These are phyloP conservation scores for Chloromyia formosa DNA, from an alignment of 2,888 invertebrate genomes.

Conservation along the genomic window DNA sequence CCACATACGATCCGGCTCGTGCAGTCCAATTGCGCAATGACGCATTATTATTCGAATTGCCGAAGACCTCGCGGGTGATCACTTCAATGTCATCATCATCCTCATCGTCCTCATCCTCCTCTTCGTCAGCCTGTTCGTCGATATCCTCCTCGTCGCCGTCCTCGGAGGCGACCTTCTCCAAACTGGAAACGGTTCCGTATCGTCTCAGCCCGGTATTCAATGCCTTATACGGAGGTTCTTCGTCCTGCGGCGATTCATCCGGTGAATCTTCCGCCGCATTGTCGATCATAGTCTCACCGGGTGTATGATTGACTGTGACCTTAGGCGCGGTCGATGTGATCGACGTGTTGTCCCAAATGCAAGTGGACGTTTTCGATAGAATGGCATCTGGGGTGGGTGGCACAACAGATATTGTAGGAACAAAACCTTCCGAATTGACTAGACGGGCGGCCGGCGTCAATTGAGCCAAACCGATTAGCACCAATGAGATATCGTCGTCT, in stretches of 20 bases:
- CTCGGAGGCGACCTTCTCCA: slow-evolving; percentile 72
- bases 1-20: slow-evolving; percentile 81
- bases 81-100: slow-evolving; percentile 53
- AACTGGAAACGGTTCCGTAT: slow-evolving; percentile 78
- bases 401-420: slow-evolving; percentile 78
- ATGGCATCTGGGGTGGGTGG: slow-evolving; percentile 76
- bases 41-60: slow-evolving; percentile 46
- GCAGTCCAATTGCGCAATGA: slow-evolving; percentile 75
- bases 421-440: slow-evolving; percentile 64
- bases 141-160: slow-evolving; percentile 51
- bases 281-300: slow-evolving; percentile 59
- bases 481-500: slow-evolving; percentile 73
- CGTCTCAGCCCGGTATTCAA: slow-evolving; percentile 67
- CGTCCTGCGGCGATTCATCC: slow-evolving; percentile 75
- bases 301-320: slow-evolving; percentile 54
- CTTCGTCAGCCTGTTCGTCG: slow-evolving; percentile 46
- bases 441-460: slow-evolving; percentile 66
- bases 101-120: slow-evolving; percentile 48
- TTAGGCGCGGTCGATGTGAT: slow-evolving; percentile 57
- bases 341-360: slow-evolving; percentile 60
- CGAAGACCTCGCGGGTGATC: slow-evolving; percentile 49
- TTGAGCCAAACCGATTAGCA: slow-evolving; percentile 72
- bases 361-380: slow-evolving; percentile 61
- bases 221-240: slow-evolving; percentile 78
- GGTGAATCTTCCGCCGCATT: slow-evolving; percentile 71